Evolutionary conservation across 2,113 vertebrate genomes (phyloP).

Genomic region (Odocoileus virginianus): DNA sequence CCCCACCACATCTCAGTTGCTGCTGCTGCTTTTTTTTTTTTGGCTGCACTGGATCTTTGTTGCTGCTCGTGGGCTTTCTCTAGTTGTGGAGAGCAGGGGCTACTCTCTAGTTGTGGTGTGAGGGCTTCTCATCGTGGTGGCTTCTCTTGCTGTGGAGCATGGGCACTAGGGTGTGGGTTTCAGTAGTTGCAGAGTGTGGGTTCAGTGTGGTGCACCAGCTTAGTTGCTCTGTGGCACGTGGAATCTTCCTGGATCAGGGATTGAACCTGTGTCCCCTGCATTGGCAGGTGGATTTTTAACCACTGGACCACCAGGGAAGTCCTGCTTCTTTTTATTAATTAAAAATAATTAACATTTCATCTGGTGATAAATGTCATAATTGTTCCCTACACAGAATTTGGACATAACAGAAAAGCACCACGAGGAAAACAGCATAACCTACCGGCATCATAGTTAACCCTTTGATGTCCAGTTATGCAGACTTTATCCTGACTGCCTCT

Average conservation of each 20-base stretch:
- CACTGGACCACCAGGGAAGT: not conserved
- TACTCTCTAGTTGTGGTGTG: not conserved
- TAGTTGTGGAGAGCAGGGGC: not conserved
- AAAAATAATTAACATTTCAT: slow-evolving; percentile 22
- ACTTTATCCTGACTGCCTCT: slow-evolving; percentile 6
- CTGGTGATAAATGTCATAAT: slow-evolving; percentile 27
- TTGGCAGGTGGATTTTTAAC: not conserved
- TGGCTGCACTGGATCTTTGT: not conserved
- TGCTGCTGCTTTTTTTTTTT: not conserved
- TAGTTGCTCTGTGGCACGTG: not conserved
- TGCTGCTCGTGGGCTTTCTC: not conserved
- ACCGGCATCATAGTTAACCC: not conserved
- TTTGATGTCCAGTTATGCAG: not conserved
- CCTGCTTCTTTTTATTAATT: slow-evolving; percentile 39
- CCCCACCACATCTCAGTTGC: not conserved
- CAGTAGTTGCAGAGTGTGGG: not conserved
- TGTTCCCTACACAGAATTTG: slow-evolving; percentile 14
- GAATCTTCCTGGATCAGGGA: not conserved
- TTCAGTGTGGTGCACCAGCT: not conserved
- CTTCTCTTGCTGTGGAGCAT: not conserved
- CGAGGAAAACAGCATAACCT: not conserved
- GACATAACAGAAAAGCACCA: not conserved
- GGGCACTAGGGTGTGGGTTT: not conserved
- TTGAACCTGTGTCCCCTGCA: not conserved
- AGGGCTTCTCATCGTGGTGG: not conserved